phyloP scores from a whole-genome alignment of 2,888 invertebrate species.

The Subacronicta megacephala region DNA sequence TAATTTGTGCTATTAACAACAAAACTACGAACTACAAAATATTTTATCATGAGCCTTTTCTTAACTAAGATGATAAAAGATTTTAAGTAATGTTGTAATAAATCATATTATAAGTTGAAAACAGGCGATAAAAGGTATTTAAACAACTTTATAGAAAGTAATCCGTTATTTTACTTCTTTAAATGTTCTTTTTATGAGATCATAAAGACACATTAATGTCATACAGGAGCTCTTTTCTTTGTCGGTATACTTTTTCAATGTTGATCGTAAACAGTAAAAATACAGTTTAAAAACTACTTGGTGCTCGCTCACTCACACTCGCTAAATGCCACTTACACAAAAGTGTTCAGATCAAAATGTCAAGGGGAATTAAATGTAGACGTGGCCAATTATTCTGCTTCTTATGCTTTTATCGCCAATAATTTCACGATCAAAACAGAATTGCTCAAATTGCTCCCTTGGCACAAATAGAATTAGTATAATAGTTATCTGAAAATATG shows the following conservation, averaged over 20 bases:
- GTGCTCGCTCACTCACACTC: conserved; percentile 34
- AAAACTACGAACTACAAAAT: too few relatives aligned
- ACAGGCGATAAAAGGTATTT: too few relatives aligned
- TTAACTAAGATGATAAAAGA: too few relatives aligned
- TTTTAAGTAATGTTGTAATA: too few relatives aligned
- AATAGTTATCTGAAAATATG: neutral
- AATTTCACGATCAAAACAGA: conserved; percentile 35
- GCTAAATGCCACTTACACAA: conserved; percentile 45
- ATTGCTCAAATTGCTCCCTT: conserved; percentile 18
- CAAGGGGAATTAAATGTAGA: conserved; percentile 57
- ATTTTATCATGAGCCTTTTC: too few relatives aligned
- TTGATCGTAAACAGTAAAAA: conserved; percentile 41
- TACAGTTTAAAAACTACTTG: conserved; percentile 50
- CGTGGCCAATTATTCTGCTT: conserved; percentile 52
- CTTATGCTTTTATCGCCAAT: conserved; percentile 49
- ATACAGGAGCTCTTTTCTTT: conserved; percentile 26
- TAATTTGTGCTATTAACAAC: too few relatives aligned
- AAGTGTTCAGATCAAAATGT: conserved; percentile 51
- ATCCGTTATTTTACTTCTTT: conserved; percentile 21
- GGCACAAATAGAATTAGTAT: conserved; percentile 16
- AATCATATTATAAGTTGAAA: too few relatives aligned
- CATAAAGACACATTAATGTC: conserved; percentile 32
- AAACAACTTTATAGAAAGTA: too few relatives aligned
- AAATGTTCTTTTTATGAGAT: conserved; percentile 32
- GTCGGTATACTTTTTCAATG: conserved; percentile 33